Conservation (phyloP, 35 echinoderm and acorn worm genomes). For the Lytechinus variegatus region DNA sequence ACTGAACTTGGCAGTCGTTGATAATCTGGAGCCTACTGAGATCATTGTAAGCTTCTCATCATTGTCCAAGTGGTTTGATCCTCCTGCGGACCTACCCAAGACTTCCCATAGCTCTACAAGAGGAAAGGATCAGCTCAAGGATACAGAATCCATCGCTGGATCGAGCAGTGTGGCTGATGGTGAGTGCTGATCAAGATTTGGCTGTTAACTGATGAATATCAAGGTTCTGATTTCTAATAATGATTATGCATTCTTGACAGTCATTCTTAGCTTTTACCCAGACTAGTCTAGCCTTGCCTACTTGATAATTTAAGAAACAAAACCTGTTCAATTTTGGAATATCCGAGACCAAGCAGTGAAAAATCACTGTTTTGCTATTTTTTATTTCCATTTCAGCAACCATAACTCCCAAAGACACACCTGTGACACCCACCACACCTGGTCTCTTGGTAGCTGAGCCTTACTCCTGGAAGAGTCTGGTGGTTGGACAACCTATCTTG, state of each 20-base stretch:
- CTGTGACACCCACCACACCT: slow-evolving; percentile 62
- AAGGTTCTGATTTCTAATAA: too few relatives aligned
- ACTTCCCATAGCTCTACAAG: slow-evolving; percentile 79
- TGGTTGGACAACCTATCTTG: slow-evolving; percentile 93
- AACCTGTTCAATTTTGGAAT: too few relatives aligned
- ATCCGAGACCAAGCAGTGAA: neutral
- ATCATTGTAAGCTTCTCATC: slow-evolving; percentile 95
- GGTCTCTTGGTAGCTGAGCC: slow-evolving; percentile 95
- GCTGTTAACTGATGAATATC: too few relatives aligned
- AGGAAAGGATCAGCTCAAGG: slow-evolving; percentile 90
- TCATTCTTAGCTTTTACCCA: too few relatives aligned
- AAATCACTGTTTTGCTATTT: neutral
- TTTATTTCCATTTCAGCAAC: slow-evolving; percentile 29
- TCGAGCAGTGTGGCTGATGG: slow-evolving; percentile 81
- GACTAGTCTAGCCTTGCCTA: too few relatives aligned
- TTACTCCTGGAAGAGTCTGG: slow-evolving; percentile 99
- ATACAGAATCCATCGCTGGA: slow-evolving; percentile 85
- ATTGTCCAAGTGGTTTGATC: slow-evolving; percentile 92
- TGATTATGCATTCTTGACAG: too few relatives aligned
- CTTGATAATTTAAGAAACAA: too few relatives aligned
- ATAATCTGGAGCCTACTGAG: slow-evolving; percentile 92
- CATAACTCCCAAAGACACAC: slow-evolving; percentile 62
- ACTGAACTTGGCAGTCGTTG: slow-evolving; percentile 67
- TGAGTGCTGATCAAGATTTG: neutral
- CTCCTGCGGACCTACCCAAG: slow-evolving; percentile 72